A percentile compares a stretch with the other conserved stretches of the same genome.
phyloP scores from a whole-genome alignment of 1,140 invertebrate species.

The Pseudomyrmex cubaensis region DNA sequence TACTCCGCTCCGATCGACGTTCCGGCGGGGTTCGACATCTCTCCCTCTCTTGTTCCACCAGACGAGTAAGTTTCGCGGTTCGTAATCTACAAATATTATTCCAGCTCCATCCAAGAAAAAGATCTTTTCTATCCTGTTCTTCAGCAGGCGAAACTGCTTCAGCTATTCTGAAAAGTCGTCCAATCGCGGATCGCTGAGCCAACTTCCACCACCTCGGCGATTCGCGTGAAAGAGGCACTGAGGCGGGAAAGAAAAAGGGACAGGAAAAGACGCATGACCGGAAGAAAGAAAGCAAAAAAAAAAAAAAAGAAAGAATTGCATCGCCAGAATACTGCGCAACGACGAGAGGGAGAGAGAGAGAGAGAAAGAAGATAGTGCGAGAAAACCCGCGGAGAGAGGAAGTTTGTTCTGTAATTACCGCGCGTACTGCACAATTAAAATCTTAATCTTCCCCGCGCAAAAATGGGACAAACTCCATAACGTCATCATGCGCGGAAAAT shows the following conservation, averaged over 20 bases:
- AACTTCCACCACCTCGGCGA: slow-evolving; percentile 53
- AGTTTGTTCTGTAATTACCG: slow-evolving; percentile 66
- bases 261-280: slow-evolving; percentile 15
- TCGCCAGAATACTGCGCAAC: not conserved
- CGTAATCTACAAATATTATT: slow-evolving; percentile 70
- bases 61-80: slow-evolving; percentile 51
- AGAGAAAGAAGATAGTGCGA: slow-evolving; percentile 7
- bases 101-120: slow-evolving; percentile 45
- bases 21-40: slow-evolving; percentile 19
- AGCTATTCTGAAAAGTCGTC: slow-evolving; percentile 52
- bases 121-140: slow-evolving; percentile 38
- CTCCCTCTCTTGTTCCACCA: slow-evolving; percentile 20
- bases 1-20: slow-evolving; percentile 48
- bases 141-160: slow-evolving; percentile 40
- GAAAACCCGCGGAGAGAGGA: slow-evolving; percentile 52
- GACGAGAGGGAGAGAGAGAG: not conserved
- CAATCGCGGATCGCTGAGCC: slow-evolving; percentile 53
- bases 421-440: slow-evolving; percentile 75
- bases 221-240: slow-evolving; percentile 20
- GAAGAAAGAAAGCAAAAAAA: not conserved
- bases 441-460: slow-evolving; percentile 72
- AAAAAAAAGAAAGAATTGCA: slow-evolving; percentile 12
- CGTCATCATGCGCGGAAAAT: slow-evolving; percentile 48
- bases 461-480: slow-evolving; percentile 49
- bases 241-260: slow-evolving; percentile 13